Conservation (phyloP, 2,797 vertebrate genomes). For the Aeoliscus strigatus region DNA sequence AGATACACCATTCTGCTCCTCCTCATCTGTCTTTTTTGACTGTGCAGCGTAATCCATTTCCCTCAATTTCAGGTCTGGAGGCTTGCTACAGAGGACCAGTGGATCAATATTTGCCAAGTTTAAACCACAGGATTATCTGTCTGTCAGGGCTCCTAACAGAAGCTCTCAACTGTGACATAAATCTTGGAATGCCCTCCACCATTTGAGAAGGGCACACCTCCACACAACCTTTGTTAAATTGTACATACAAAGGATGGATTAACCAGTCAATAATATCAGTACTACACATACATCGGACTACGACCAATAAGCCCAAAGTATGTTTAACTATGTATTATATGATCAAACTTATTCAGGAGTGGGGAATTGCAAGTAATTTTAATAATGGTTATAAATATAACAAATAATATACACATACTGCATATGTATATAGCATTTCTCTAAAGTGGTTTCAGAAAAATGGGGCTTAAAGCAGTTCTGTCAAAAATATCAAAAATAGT, state of each 20-base stretch:
- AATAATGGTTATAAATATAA: no score
- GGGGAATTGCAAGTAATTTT: no score
- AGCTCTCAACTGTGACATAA: slow-evolving; percentile 77
- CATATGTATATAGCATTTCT: no score
- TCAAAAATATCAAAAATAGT: no score
- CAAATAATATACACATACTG: no score
- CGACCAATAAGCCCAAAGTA: slow-evolving; percentile 21
- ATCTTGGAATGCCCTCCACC: slow-evolving; percentile 72
- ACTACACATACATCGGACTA: slow-evolving; percentile 30
- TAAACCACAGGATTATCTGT: slow-evolving; percentile 81
- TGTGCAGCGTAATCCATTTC: slow-evolving; percentile 74
- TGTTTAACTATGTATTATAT: no score
- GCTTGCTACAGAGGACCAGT: slow-evolving; percentile 64
- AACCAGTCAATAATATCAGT: slow-evolving; percentile 59
- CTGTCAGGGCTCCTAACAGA: slow-evolving; percentile 75
- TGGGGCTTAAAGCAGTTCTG: no score
- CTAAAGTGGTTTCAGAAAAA: no score
- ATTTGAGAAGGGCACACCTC: slow-evolving; percentile 71
- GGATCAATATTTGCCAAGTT: slow-evolving; percentile 84
- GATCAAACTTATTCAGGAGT: no score
- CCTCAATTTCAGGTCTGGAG: slow-evolving; percentile 72
- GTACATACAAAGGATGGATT: slow-evolving; percentile 59
- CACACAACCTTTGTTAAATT: slow-evolving; percentile 61
- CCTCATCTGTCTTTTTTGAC: slow-evolving; percentile 58
- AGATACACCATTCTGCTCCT: slow-evolving; percentile 64